Conservation (phyloP, 2,797 vertebrate genomes). For the Petrocephalus sullivani region DNA sequence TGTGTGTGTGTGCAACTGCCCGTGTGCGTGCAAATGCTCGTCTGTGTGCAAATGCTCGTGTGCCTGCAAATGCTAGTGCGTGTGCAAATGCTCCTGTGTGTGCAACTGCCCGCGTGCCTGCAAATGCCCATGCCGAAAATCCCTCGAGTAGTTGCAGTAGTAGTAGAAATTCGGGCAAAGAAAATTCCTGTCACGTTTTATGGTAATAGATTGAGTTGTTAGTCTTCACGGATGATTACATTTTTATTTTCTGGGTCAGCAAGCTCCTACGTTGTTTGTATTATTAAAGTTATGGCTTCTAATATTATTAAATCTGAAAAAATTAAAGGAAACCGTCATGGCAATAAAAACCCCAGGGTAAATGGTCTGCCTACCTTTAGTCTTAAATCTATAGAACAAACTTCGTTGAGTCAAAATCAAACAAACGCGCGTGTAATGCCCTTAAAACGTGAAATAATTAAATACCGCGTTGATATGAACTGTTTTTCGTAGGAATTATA, state of each 20-base stretch:
- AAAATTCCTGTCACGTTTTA: not conserved
- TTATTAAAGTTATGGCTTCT: not conserved
- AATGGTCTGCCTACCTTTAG: not conserved
- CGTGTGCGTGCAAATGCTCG: too few species aligned
- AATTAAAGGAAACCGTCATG: not conserved
- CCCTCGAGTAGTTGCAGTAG: not conserved
- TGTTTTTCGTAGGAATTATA: not conserved
- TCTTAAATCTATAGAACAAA: not conserved
- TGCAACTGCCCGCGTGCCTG: not conserved
- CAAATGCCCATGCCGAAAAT: not conserved
- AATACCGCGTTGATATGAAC: not conserved
- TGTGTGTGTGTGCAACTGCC: not conserved
- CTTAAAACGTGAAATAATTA: not conserved
- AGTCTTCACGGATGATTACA: constrained; percentile 19
- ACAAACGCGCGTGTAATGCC: not conserved
- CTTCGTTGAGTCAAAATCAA: not conserved
- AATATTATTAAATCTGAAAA: not conserved
- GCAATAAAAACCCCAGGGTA: not conserved
- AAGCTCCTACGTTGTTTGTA: constrained; percentile 7
- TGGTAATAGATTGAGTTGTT: not conserved
- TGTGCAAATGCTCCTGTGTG: not conserved
- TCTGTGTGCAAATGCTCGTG: not conserved
- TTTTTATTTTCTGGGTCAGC: constrained; percentile 31
- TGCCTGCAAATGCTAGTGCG: not conserved
- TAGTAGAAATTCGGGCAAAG: not conserved